Base-by-base conservation (phyloP, 2,113 vertebrate genomes). In the Lathamus discolor region DNA sequence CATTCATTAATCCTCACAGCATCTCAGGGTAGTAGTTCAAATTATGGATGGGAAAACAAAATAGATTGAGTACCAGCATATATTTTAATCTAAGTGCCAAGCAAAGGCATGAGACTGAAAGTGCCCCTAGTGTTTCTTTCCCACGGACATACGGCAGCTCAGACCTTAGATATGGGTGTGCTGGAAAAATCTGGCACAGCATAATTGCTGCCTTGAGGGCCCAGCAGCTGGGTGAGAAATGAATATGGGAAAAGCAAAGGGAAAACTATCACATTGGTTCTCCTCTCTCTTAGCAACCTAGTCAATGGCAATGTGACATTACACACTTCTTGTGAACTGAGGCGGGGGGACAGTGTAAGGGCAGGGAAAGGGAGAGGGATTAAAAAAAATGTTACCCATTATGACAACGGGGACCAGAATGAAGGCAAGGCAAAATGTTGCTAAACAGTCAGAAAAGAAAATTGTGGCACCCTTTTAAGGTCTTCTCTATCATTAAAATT, bases 1-100 rank as follows among this genome's bases (percentile, higher is more conserved):
- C 83, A 43, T 72, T 96, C 88, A 95, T 93, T 93, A 96, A 88
- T 93, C 86, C 92, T 93, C 77, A 69, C 73, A 82, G 69, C 83
- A 95, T 81, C 86, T 95, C 95, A 81, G 48, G 75, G 86, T 91
- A 92, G 76, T 37, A 78, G 83, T 92, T 95, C 76, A 95, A 94
- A 83, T 96, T 92, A 95, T 88, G 48, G 90, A 96, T 76, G 66
- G 59, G 69, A 92, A 96, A 96, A 92, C 90, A 96, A 92, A 92
- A 88, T 48, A 95, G 92, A 95, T 27, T 86, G 90, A 91, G 48
- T 73, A 82, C 73, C 11, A 9, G 48, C 59, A 93, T 90, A 52
- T 31, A 68, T 88, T 90, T 88, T 88, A 88, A 81, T 51, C 15
- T 13, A 46, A 90, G 55, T 63, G 75, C 75, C 92, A 94, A 90